Base-by-base conservation (phyloP, 2,113 vertebrate genomes). In the Nibea albiflora region DNA sequence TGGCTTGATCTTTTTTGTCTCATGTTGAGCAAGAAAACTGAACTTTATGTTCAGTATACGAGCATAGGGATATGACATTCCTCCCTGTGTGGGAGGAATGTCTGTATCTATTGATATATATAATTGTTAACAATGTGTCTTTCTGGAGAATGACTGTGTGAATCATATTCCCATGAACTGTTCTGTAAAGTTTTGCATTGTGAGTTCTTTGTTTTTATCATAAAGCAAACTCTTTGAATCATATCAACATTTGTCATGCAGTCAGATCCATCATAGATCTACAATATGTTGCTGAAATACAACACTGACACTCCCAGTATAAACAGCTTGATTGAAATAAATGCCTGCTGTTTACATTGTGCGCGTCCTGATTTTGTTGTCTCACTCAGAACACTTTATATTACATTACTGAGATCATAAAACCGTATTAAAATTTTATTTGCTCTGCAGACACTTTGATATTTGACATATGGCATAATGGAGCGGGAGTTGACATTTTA, bases 271-370 rank as follows among this genome's bases (percentile, higher is more conserved):
- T 56, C 57, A 69, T 22, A 20, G 3, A 50, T 47, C 19, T 12
- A 19, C 54, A 73, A 50, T 42, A 35, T 46, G 39, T 44, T 72
- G 12, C 47, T 39, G 20, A 66, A 66, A 76, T 44, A 16, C 8
- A 58, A 28, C 42, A 39, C 7, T 54, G 26, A 63, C 64, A 49
- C 16, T 24, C 65, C 11, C 22, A 42, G 52, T 16, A 12, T 60
- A 17, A 73, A 61, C 65, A 54, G 53, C 52, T 49, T 54, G 4
- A 68, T 52, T 52, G 22, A 72, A 62, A 83, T 3, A 0, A 76
- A 79, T 86, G 54, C 60, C 19, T 61, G 7, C 35, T 71, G 22
- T 73, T 73, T 52, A 28, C 31, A 57, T 24, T 47, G 16, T 58
- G 62, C 19, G 22, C 22, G n/a, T 6, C 46, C 11, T 19, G 31